These are phyloP conservation scores for Clinocottus analis DNA, from an alignment of 2,113 vertebrate species.

Conservation along the genomic window DNA sequence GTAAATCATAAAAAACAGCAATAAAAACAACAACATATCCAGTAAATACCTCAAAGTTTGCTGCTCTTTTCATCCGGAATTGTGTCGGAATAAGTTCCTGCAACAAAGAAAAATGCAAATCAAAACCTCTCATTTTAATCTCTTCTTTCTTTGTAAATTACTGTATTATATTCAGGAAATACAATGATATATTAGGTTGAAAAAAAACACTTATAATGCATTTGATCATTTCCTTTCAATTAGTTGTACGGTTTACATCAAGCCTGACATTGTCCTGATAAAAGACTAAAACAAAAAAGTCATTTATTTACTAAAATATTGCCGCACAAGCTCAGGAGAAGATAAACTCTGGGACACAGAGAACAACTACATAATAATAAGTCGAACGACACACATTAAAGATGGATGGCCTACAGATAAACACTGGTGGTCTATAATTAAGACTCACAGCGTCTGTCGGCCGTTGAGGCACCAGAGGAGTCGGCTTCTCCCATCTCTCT, in stretches of 20 bases:
- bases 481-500: slow-evolving; percentile 8
- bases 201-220: not conserved
- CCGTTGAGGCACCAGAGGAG: slow-evolving; percentile 45
- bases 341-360: too few species aligned
- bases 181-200: too few species aligned
- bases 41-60: slow-evolving; percentile 45
- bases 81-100: slow-evolving; percentile 63
- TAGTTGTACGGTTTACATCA: not conserved
- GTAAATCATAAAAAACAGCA: not conserved
- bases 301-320: too few species aligned
- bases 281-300: too few species aligned
- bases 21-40: not conserved
- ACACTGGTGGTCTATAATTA: not conserved
- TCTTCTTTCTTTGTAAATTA: not conserved
- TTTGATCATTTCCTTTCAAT: not conserved
- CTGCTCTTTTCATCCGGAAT: slow-evolving; percentile 18
- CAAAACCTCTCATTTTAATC: not conserved
- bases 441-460: slow-evolving; percentile 49
- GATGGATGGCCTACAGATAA: too few species aligned
- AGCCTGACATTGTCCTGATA: not conserved
- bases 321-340: not conserved
- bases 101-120: not conserved
- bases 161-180: too few species aligned
- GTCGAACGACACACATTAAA: too few species aligned
- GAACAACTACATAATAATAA: too few species aligned